These are phyloP conservation scores for Pyrrhia umbra DNA, from an alignment of 2,888 invertebrate genomes.

Conservation along the genomic window DNA sequence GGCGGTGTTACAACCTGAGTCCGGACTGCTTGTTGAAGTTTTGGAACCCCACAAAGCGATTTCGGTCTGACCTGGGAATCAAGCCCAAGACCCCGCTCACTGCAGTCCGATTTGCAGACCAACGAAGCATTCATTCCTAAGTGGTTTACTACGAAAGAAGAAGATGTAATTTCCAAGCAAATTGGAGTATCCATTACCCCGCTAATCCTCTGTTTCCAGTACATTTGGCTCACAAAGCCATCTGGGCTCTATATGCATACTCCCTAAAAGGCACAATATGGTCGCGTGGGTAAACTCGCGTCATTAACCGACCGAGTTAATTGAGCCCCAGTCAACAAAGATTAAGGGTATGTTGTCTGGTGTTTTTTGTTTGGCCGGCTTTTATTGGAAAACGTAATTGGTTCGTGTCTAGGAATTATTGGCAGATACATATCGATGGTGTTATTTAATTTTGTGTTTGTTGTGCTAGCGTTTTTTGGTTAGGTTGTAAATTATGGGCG, in stretches of 20 bases:
- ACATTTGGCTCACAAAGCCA: slow-evolving; percentile 5
- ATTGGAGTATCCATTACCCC: not conserved
- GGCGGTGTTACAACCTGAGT: too few relatives aligned
- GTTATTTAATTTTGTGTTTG: slow-evolving; percentile 49
- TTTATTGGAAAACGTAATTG: slow-evolving; percentile 71
- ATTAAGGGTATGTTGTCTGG: slow-evolving; percentile 67
- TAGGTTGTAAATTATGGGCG: slow-evolving; percentile 14
- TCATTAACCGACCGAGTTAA: slow-evolving; percentile 74
- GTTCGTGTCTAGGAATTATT: slow-evolving; percentile 62
- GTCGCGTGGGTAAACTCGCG: slow-evolving; percentile 62
- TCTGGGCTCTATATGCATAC: slow-evolving; percentile 35
- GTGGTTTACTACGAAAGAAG: not conserved
- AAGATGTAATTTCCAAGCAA: not conserved
- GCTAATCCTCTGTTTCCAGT: not conserved
- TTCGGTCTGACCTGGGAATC: too few relatives aligned
- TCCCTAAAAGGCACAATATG: slow-evolving; percentile 54
- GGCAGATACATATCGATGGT: slow-evolving; percentile 52
- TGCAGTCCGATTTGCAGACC: too few relatives aligned
- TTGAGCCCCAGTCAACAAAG: slow-evolving; percentile 75
- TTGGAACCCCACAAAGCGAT: too few relatives aligned
- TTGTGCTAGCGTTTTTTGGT: slow-evolving; percentile 14
- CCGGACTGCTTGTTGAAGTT: too few relatives aligned
- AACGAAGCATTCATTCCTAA: not conserved
- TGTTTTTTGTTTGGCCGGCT: slow-evolving; percentile 68
- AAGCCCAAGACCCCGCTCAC: too few relatives aligned